Evolutionary conservation across 1,140 invertebrate genomes (phyloP).

Genomic region (Aphaenogaster ashmeadi): DNA sequence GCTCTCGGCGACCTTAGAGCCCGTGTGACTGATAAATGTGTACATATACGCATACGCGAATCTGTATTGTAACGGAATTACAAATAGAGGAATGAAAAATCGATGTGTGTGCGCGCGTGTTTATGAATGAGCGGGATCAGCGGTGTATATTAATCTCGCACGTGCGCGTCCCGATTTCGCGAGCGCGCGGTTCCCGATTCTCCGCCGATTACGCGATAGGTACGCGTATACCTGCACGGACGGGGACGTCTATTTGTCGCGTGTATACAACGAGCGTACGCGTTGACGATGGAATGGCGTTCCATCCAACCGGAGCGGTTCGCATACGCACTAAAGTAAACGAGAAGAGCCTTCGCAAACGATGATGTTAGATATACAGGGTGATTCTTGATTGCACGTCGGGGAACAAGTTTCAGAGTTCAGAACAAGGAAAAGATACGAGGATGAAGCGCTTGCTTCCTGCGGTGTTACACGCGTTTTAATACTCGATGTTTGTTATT

Average conservation of each 20-base stretch:
- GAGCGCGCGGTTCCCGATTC: constrained; percentile 55
- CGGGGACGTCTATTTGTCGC: constrained; percentile 72
- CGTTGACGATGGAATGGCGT: constrained; percentile 74
- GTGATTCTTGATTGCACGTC: constrained; percentile 22
- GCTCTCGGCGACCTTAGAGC: constrained; percentile 78
- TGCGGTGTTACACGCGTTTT: background rate
- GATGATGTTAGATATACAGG: constrained; percentile 70
- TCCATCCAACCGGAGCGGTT: constrained; percentile 55
- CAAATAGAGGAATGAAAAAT: constrained; percentile 46
- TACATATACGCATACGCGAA: constrained; percentile 74
- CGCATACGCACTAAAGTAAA: constrained; percentile 65
- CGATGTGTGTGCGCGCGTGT: background rate
- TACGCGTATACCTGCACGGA: constrained; percentile 52
- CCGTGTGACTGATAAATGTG: constrained; percentile 71
- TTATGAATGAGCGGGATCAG: constrained; percentile 31
- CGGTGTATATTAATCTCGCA: constrained; percentile 72
- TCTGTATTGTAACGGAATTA: constrained; percentile 69
- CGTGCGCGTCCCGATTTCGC: constrained; percentile 61
- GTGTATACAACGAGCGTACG: constrained; percentile 80
- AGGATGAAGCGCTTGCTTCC: background rate
- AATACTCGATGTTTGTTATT: background rate
- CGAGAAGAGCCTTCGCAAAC: constrained; percentile 68
- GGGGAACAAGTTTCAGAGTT: background rate
- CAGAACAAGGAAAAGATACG: background rate
- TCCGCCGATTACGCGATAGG: constrained; percentile 18